Evolutionary conservation across 2,113 vertebrate genomes (phyloP).

Genomic region (Poeciliopsis retropinna): DNA sequence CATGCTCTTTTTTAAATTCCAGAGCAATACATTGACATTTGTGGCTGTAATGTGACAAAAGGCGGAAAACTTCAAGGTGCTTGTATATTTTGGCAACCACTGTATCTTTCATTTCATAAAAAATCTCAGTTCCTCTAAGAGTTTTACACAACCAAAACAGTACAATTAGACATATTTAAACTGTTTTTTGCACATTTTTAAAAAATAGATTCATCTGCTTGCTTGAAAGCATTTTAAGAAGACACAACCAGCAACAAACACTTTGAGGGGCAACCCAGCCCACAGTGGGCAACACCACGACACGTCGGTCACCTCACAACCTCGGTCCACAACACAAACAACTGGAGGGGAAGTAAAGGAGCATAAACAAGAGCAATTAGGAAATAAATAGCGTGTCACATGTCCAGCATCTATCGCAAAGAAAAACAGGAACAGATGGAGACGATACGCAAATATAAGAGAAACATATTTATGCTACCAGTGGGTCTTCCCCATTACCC

Average conservation of each 20-base stretch:
- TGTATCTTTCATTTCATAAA: neutral
- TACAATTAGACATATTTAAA: slow-evolving; percentile 21
- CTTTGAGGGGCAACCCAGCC: slow-evolving; percentile 50
- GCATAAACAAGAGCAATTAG: slow-evolving; percentile 34
- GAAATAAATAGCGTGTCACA: slow-evolving; percentile 1
- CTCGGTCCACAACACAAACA: slow-evolving; percentile 51
- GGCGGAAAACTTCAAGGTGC: no score
- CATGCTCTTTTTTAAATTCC: neutral
- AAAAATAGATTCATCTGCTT: slow-evolving; percentile 22
- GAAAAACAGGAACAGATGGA: slow-evolving; percentile 23
- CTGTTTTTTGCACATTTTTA: slow-evolving; percentile 13
- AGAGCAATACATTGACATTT: no score
- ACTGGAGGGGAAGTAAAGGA: slow-evolving; percentile 33
- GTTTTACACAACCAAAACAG: slow-evolving; percentile 11
- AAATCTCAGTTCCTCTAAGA: neutral
- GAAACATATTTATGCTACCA: slow-evolving; percentile 59
- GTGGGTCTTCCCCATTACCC: slow-evolving; percentile 37
- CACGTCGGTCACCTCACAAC: slow-evolving; percentile 55
- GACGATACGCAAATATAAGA: slow-evolving; percentile 19
- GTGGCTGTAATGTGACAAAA: no score
- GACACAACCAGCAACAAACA: slow-evolving; percentile 39
- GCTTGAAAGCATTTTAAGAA: slow-evolving; percentile 33
- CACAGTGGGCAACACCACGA: slow-evolving; percentile 44
- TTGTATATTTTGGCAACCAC: neutral
- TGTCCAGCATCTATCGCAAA: slow-evolving; percentile 11